Percentiles rank a stretch among this genome's conserved stretches.
Conservation (phyloP, 2,113 vertebrate genomes). For the Tychaedon coryphoeus region DNA sequence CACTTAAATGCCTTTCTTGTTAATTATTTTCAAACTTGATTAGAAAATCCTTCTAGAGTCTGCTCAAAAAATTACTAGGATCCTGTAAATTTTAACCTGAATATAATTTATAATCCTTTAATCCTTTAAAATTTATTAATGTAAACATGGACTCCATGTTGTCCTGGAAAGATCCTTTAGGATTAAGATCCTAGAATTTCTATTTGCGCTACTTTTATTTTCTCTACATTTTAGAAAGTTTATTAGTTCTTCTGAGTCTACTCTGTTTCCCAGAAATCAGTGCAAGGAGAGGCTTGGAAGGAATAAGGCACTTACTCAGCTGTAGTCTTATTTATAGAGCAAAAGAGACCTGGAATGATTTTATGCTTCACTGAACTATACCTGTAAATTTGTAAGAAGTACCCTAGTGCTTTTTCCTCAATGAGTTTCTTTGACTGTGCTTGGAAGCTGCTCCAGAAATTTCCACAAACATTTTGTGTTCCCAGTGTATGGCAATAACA, state of each 20-base stretch:
- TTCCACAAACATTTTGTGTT: not conserved
- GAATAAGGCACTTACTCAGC: not conserved
- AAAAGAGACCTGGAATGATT: not conserved
- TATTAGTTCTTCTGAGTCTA: not conserved
- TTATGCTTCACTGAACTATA: not conserved
- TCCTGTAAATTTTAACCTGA: not conserved
- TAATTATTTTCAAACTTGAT: not conserved
- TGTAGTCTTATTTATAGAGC: slow-evolving; percentile 9
- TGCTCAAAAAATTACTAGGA: not conserved
- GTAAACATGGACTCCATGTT: not conserved
- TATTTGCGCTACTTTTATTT: not conserved
- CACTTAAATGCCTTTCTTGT: not conserved
- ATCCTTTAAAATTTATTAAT: not conserved
- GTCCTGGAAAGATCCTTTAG: not conserved
- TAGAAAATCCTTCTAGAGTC: not conserved
- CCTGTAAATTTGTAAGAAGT: not conserved
- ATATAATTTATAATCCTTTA: not conserved
- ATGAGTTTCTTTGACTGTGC: not conserved
- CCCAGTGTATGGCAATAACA: not conserved
- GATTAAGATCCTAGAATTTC: not conserved
- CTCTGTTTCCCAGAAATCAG: slow-evolving; percentile 2
- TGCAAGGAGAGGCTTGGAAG: not conserved
- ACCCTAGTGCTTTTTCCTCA: not conserved
- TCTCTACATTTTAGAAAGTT: not conserved
- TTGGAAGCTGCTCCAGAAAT: not conserved